Evolutionary conservation across 2,888 invertebrate genomes (phyloP), one percentile per base, ranked within the genome.

Genomic region (Therioaphis trifolii): DNA sequence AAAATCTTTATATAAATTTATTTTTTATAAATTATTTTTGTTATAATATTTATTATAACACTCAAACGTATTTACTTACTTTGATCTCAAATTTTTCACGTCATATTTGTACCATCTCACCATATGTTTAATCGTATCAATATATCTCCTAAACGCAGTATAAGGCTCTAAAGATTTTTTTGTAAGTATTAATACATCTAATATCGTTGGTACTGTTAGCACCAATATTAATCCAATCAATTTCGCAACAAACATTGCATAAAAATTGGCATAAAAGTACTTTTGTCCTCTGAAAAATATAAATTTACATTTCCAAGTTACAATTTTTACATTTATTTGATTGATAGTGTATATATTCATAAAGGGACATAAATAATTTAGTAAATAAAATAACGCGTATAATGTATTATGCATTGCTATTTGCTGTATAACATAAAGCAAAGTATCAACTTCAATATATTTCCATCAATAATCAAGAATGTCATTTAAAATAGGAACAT

Each of bases 91-190:
- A 86, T 91, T 88, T 86, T 88, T 91, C 49, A 94, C 91, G 78
- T 93, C 92, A 46, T 92, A 89, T 84, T 92, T 91, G 88, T 96
- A 95, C 97, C 97, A 97, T 4, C 92, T 89, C 21, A 92, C 88
- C 84, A 94, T 92, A 87, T 96, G 95, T 4, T 93, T 90, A 63
- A 95, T 89, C 0, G 97, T 97, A 9, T 93, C 92, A 12, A 95
- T 89, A 88, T 97, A 97, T 86, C 97, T 90, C 68, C 86, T 86
- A 84, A 87, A 87, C 46, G 87, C 87, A 68, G 85, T 86, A 5
- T 84, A 79, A 12, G 87, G 86, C 24, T 86, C 85, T 11, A 86
- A 86, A 0, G 87, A 87, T 84, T 87, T 86, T 21, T 85, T 85
- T 0, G 87, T 87, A 15, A 86, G 68, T 27, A 86, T 78, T 0